These are phyloP conservation scores for Acanthopleura granulata DNA, from an alignment of 2,888 invertebrate species.

Conservation along the genomic window DNA sequence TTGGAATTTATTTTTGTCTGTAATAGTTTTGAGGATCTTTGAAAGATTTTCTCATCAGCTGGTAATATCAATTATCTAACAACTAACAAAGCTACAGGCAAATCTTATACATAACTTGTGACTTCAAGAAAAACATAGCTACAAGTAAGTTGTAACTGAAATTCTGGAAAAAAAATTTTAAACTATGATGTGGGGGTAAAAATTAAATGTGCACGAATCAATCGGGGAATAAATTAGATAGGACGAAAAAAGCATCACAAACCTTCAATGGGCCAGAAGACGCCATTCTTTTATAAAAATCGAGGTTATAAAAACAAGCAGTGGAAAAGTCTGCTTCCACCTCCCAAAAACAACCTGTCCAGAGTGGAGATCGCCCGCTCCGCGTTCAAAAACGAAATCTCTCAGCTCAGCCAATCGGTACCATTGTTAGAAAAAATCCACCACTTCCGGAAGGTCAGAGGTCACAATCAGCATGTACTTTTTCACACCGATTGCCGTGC, in stretches of 20 bases:
- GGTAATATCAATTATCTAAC: no score
- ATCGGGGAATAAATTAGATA: not conserved
- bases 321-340: not conserved
- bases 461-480: not conserved
- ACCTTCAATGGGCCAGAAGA: conserved; percentile 35
- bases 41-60: no score
- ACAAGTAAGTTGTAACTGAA: no score
- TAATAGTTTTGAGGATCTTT: no score
- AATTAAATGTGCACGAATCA: not conserved
- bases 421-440: not conserved
- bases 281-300: conserved; percentile 25
- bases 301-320: not conserved
- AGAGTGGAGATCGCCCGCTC: not conserved
- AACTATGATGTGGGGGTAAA: not conserved
- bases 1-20: no score
- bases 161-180: no score
- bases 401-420: not conserved
- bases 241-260: not conserved
- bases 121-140: no score
- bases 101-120: no score
- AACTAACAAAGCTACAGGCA: no score
- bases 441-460: not conserved
- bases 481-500: no score
- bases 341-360: not conserved
- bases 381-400: not conserved